Evolutionary conservation across 2,113 vertebrate genomes (phyloP), one percentile per base, ranked within the genome.

Genomic region (Oxygymnocypris stewartii): DNA sequence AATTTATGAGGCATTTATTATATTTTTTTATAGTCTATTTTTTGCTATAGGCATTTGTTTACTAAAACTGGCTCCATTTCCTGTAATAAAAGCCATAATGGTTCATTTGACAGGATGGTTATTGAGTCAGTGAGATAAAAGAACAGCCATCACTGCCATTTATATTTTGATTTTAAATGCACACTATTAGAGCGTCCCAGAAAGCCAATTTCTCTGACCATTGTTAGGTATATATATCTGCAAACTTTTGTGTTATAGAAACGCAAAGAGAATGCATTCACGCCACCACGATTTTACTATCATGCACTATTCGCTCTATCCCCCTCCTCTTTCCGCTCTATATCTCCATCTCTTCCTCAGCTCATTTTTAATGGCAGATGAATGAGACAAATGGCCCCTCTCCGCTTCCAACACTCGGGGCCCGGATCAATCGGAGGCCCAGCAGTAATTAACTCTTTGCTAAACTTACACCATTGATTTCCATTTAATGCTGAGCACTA

Each of bases 381-480:
- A 97, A 97, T 95, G 94, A 96, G 95, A 96, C 93, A 94, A 95
- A 95, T 96, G 94, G 93, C 93, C 93, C 91, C 93, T 93, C 93
- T 93, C 94, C 93, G 93, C 95, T 96, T 93, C 94, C 94, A 95
- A 93, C 95, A 94, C 95, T 94, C 93, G 94, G 94, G 85, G 93
- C 94, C 92, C 92, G 95, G 95, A 96, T 97, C 95, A 96, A 95
- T 96, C 94, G 92, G 95, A 65, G 95, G 95, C 95, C 94, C 94
- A 95, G 94, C 94, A 95, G 95, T 96, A 96, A 97, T 97, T 96
- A 96, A 97, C 94, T 95, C 95, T 96, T 96, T 97, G 95, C 96
- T 96, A 95, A 97, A 97, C 96, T 96, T 95, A 94, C 95, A 95
- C 94, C 95, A 97, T 96, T 96, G 95, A 96, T 96, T 96, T 96